Evolutionary conservation across 2,113 vertebrate species (phyloP).

Genomic region (Corapipo altera): DNA sequence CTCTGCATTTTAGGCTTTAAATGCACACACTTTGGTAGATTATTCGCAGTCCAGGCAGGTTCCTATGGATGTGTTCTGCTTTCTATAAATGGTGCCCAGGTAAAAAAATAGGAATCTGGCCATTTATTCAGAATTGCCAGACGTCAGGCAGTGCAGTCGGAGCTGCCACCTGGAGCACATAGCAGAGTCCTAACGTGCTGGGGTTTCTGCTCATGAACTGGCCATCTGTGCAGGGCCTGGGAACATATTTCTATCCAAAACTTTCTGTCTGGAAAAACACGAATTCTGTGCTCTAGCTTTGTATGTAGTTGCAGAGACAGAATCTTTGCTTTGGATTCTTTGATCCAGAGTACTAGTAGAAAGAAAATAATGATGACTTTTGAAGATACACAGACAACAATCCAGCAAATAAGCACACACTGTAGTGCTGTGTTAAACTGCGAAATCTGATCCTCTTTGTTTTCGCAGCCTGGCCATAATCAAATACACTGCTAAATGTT

Average conservation of each 20-base stretch:
- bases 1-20: neutral
- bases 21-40: neutral
- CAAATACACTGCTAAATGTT: neutral
- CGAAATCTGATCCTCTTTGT: neutral
- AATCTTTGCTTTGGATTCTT: neutral
- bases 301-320: neutral
- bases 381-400: neutral
- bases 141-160: neutral
- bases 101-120: neutral
- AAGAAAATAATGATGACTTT: neutral
- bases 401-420: neutral
- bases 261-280: slow-evolving; percentile 24
- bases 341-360: neutral
- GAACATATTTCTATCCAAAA: slow-evolving; percentile 5
- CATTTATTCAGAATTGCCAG: neutral
- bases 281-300: neutral
- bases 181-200: neutral
- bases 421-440: neutral
- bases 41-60: neutral
- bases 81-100: neutral
- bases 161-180: neutral
- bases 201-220: neutral
- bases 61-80: neutral
- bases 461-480: neutral
- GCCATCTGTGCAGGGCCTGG: slow-evolving; percentile 22